Conservation (phyloP, 2,888 invertebrate genomes). For the Oxytorus armatus region DNA sequence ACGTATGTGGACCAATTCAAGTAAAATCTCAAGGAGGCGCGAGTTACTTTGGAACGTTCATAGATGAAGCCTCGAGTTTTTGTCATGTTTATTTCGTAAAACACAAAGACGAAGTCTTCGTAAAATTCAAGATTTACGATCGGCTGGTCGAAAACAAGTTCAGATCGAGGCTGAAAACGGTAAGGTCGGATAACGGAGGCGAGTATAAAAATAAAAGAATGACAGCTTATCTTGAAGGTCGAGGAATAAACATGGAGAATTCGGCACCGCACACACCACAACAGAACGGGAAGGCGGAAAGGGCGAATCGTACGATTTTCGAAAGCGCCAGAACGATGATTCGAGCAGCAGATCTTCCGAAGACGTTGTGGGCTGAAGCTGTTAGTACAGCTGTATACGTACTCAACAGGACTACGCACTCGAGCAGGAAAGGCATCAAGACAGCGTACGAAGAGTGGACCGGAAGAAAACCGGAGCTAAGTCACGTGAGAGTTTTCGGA, state of each 20-base stretch:
- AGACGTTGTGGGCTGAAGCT: no score
- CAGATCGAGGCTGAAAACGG: neutral
- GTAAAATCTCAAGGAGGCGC: no score
- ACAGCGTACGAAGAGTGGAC: no score
- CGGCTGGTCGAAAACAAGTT: slow-evolving; percentile 42
- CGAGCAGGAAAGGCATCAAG: slow-evolving; percentile 31
- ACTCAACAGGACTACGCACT: slow-evolving; percentile 27
- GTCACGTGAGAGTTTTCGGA: slow-evolving; percentile 65
- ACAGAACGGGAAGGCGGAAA: slow-evolving; percentile 67
- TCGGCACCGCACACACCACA: slow-evolving; percentile 66
- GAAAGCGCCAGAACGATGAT: slow-evolving; percentile 68
- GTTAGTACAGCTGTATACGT: slow-evolving; percentile 44
- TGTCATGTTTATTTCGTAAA: no score
- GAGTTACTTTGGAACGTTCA: no score
- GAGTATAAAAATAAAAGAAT: slow-evolving; percentile 9
- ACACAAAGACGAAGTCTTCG: neutral
- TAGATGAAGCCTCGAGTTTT: no score
- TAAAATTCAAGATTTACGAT: slow-evolving; percentile 19
- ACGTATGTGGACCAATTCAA: no score
- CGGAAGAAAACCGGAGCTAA: no score
- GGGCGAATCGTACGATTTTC: slow-evolving; percentile 68
- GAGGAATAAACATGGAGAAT: slow-evolving; percentile 48
- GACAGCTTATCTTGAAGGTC: slow-evolving; percentile 13
- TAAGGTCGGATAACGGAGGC: slow-evolving; percentile 32
- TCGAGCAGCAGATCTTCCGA: slow-evolving; percentile 48